phyloP scores from a whole-genome alignment of 1,140 invertebrate genomes.

The Trinorchestia longiramus region DNA sequence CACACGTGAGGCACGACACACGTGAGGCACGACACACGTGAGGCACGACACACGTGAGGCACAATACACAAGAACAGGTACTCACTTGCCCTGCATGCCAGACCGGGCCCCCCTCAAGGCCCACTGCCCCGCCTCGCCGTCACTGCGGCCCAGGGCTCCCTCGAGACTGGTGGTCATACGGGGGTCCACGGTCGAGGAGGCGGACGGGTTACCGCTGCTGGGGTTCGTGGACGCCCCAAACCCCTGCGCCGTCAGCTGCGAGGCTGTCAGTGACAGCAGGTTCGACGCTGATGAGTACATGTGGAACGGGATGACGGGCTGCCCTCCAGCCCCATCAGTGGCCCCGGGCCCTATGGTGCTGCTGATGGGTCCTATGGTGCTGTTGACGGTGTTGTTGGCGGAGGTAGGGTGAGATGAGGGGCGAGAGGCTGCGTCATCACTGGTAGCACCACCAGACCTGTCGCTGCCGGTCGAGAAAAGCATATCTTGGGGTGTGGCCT shows the following conservation, averaged over 20 bases:
- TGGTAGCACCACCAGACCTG: conserved; percentile 62
- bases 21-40: background rate
- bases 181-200: conserved; percentile 55
- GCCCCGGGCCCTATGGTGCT: background rate
- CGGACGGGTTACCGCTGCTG: conserved; percentile 52
- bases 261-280: background rate
- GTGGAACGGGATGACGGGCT: conserved; percentile 63
- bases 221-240: background rate
- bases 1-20: background rate
- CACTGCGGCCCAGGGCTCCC: conserved; percentile 59
- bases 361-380: background rate
- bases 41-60: background rate
- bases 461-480: conserved; percentile 69
- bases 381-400: conserved; percentile 35
- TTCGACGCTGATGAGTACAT: conserved; percentile 32
- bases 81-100: conserved; percentile 64
- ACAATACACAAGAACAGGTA: background rate
- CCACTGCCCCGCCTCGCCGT: background rate
- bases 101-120: conserved; percentile 62
- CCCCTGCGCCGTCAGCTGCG: background rate
- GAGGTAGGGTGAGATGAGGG: conserved; percentile 38
- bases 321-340: background rate
- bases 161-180: conserved; percentile 64
- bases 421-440: conserved; percentile 58
- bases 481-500: conserved; percentile 72